Evolutionary conservation across 2,113 vertebrate species (phyloP), one percentile per base, ranked within the genome.

Genomic region (Dendrocopos noguchii): DNA sequence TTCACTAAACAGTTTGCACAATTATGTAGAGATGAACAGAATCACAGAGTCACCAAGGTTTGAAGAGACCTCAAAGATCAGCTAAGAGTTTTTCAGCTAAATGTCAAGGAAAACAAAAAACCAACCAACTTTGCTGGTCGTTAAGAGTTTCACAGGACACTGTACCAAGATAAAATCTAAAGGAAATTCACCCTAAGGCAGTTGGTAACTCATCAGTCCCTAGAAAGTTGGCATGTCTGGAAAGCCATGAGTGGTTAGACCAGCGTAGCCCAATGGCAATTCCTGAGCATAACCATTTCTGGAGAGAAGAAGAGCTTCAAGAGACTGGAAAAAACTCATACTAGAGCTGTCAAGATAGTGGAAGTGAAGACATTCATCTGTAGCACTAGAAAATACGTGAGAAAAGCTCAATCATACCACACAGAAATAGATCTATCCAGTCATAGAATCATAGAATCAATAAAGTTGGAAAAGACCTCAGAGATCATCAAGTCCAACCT

Each of bases 11-110:
- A 56, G 42, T 55, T 56, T 65, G 8, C 39, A n/a, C 88, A 93
- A 68, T 83, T 81, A 84, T 24, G 34, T 47, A 76, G 55, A 85
- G 67, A 84, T 84, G 42, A 87, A 59, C 64, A 90, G 39, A 39
- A 39, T 39, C 39, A 12, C 39, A 39, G 10, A 39, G 12, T 12
- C 39, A 39, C 39, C 39, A 39, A 39, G 39, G 39, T 39, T 39
- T 10, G 12, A 39, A 39, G 39, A 39, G 10, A 39, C 39, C 39
- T 39, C 39, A 39, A 11, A 39, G 39, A 39, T 39, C 39, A 39
- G 44, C 27, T 53, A 88, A 29, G 21, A 93, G 47, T 29, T 91
- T 93, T 84, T 93, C 31, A 67, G 31, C 28, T 86, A 78, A 91
- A 83, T 67, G 60, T 87, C 74, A 89, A 83, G 92, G 67, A 47